Evolutionary conservation across 2,888 invertebrate genomes (phyloP).

Genomic region (Drosophila quasianomalipes): DNA sequence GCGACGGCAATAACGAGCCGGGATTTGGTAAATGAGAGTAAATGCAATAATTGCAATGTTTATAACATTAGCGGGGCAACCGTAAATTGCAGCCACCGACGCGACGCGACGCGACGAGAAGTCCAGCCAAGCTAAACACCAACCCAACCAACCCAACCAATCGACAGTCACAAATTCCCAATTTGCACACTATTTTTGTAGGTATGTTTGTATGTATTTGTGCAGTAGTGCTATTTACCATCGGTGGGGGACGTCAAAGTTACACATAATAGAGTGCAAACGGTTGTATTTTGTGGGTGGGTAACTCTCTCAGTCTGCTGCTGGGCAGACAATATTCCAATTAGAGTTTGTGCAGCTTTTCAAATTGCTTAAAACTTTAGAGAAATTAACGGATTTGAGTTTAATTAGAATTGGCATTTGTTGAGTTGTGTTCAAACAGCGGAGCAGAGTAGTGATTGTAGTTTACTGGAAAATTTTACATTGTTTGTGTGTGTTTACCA

Average conservation of each 20-base stretch:
- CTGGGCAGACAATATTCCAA: constrained; percentile 49
- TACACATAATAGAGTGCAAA: constrained; percentile 55
- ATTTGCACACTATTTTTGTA: constrained; percentile 41
- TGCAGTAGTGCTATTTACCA: background rate
- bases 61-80: constrained; percentile 68
- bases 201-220: background rate
- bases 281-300: constrained; percentile 6
- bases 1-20: constrained; percentile 69
- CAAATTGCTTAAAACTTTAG: background rate
- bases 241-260: constrained; percentile 33
- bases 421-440: constrained; percentile 13
- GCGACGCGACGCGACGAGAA: constrained; percentile 49
- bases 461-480: background rate
- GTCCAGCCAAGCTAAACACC: background rate
- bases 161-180: constrained; percentile 49
- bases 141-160: constrained; percentile 21
- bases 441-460: background rate
- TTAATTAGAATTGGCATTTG: constrained; percentile 29
- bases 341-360: constrained; percentile 23
- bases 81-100: constrained; percentile 73
- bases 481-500: background rate
- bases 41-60: constrained; percentile 82
- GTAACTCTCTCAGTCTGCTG: constrained; percentile 16
- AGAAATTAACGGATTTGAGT: constrained; percentile 23
- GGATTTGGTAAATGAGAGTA: constrained; percentile 76